Base-by-base conservation (phyloP, 2,113 vertebrate species). In the Andinoacara biseriatus region DNA sequence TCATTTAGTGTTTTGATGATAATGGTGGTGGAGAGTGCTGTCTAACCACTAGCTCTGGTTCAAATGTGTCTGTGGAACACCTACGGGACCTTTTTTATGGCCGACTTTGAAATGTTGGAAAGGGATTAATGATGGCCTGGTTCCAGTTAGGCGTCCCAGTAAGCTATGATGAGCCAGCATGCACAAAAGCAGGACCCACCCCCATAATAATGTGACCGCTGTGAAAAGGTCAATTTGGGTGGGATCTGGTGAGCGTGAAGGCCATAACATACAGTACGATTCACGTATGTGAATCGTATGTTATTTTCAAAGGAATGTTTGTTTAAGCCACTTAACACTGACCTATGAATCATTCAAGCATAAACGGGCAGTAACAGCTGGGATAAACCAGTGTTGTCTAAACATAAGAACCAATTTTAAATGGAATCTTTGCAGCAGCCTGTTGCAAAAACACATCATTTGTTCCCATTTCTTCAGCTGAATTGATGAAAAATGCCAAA, bases 1-100 rank as follows among this genome's bases (percentile, higher is more conserved):
- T 13, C n/a, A 24, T 13, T 58, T 58, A 10, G 2, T 13, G n/a
- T 57, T 24, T 57, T 57, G 56, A 22, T 22, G 9, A 10, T 57
- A 10, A n/a, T 10, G 0, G 9, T 56, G 54, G n/a, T 56, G 20
- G 54, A 56, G 20, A 56, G 43, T 49, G 15, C 46, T 17, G 46
- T 49, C 46, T 49, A 17, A 5, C 43, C 24, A 49, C 24, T 0
- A 11, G 11, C 63, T 20, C 0, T 69, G 18, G 0, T 26, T 52
- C 26, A 3, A 29, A n/a, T 10, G 46, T 72, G 46, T 31, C 43
- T 1, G 15, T 69, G 11, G 35, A 38, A 38, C 35, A 38, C 35
- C 35, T 38, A 38, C 8, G 35, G 35, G 40, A 29, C 65, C 43
- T 69, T 69, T 20, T 20, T 17, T 69, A 49, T 29, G 43, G 15